Evolutionary conservation across 64 coral and sea anemone species (phyloP).

Genomic region (Montipora cactus): DNA sequence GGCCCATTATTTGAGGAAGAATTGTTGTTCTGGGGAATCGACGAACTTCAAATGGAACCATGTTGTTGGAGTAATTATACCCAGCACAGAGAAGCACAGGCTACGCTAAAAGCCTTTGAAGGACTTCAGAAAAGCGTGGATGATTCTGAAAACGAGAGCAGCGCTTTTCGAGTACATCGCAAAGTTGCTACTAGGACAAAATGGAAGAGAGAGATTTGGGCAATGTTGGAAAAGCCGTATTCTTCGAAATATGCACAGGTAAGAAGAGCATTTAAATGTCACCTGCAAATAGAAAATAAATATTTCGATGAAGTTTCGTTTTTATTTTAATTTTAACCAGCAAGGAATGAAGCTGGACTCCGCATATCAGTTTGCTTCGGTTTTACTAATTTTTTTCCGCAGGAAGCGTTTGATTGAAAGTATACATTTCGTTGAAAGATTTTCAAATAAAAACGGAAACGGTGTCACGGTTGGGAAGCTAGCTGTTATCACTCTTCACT

Average conservation of each 20-base stretch:
- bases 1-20: conserved; percentile 98
- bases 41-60: conserved; percentile 98
- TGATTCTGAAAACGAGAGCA: conserved; percentile 81
- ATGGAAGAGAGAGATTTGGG: conserved; percentile 70
- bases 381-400: neutral
- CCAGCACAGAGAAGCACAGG: conserved; percentile 94
- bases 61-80: conserved; percentile 99
- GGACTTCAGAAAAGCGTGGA: conserved; percentile 85
- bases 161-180: conserved; percentile 48
- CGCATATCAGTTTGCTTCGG: neutral
- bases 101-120: conserved; percentile 89
- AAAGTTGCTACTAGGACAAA: conserved; percentile 26
- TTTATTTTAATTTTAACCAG: conserved; percentile 12
- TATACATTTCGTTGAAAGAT: neutral
- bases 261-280: conserved; percentile 9
- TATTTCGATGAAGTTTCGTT: conserved; percentile 4
- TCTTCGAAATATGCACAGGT: conserved; percentile 97
- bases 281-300: conserved; percentile 22
- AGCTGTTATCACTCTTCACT: neutral
- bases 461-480: neutral
- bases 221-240: conserved; percentile 85
- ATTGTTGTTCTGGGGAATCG: conserved; percentile 98
- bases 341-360: neutral
- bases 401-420: neutral
- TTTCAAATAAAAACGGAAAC: conserved; percentile 4